A percentile compares a stretch with the other conserved stretches of the same genome.
Evolutionary conservation across 2,888 invertebrate species (phyloP).

Genomic region (Leucoptera coffeella): DNA sequence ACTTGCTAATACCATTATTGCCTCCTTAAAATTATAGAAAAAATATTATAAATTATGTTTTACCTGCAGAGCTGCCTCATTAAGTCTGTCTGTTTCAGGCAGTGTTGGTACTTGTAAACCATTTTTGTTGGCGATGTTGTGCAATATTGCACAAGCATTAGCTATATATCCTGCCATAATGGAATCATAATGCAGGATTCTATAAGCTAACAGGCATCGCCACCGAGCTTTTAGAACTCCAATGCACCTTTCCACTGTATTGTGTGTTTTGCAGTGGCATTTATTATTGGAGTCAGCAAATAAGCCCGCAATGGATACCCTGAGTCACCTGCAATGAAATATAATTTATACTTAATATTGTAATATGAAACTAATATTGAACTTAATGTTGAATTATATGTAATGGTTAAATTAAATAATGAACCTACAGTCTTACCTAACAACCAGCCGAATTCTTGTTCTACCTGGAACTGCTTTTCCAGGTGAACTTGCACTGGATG

Average conservation of each 20-base stretch:
- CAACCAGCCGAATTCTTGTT: neutral
- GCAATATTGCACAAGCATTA: constrained; percentile 3
- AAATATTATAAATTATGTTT: no score
- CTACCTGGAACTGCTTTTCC: neutral
- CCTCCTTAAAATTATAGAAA: no score
- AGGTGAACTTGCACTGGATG: neutral
- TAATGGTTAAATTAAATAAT: no score
- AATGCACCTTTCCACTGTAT: constrained; percentile 2
- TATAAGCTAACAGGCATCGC: constrained; percentile 2
- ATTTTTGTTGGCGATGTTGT: constrained; percentile 1
- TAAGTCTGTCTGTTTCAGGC: no score
- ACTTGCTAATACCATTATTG: no score
- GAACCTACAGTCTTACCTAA: no score
- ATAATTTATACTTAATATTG: no score
- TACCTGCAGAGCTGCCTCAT: no score
- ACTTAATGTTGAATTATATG: no score
- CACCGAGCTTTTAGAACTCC: constrained; percentile 3
- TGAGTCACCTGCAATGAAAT: constrained; percentile 3
- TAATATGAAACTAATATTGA: no score
- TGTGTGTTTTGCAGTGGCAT: constrained; percentile 1
- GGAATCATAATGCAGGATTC: constrained; percentile 2
- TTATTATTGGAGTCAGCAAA: constrained; percentile 2
- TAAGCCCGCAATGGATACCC: constrained; percentile 1
- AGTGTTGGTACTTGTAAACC: constrained; percentile 1
- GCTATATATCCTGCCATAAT: neutral